Evolutionary conservation across 1,140 invertebrate genomes (phyloP).

Genomic region (Tachypleus tridentatus): DNA sequence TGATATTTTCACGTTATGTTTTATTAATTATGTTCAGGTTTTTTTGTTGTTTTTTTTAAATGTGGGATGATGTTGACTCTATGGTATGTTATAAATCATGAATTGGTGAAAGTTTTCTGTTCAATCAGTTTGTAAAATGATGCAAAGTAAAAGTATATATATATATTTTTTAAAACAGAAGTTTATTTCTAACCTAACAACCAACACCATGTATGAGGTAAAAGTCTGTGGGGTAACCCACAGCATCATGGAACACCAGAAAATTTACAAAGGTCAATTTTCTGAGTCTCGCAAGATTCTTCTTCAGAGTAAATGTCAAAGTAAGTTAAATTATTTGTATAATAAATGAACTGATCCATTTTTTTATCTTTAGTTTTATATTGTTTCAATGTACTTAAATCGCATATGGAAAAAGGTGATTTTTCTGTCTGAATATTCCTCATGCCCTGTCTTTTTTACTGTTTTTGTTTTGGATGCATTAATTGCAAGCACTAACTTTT

Average conservation of each 20-base stretch:
- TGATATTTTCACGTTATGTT: too few species aligned
- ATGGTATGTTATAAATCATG: too few species aligned
- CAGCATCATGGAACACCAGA: conserved; percentile 48
- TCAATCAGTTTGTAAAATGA: too few species aligned
- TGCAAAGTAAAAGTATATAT: not conserved
- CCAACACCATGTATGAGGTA: conserved; percentile 58
- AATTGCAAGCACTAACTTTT: too few species aligned
- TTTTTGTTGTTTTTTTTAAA: too few species aligned
- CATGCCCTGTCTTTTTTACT: too few species aligned
- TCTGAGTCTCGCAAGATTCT: conserved; percentile 50
- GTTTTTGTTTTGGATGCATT: too few species aligned
- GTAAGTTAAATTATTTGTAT: conserved; percentile 15
- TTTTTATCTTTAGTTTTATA: not conserved
- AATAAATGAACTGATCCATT: too few species aligned
- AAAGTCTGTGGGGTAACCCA: conserved; percentile 54
- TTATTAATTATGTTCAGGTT: too few species aligned
- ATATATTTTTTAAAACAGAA: conserved; percentile 38
- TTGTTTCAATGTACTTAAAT: not conserved
- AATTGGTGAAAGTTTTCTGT: too few species aligned
- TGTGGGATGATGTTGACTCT: too few species aligned
- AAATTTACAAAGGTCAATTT: conserved; percentile 48
- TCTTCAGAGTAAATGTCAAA: conserved; percentile 48
- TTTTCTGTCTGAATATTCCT: too few species aligned
- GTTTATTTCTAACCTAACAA: conserved; percentile 56
- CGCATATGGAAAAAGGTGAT: not conserved